phyloP scores from a whole-genome alignment of 2,888 invertebrate genomes.

The Apamea anceps region DNA sequence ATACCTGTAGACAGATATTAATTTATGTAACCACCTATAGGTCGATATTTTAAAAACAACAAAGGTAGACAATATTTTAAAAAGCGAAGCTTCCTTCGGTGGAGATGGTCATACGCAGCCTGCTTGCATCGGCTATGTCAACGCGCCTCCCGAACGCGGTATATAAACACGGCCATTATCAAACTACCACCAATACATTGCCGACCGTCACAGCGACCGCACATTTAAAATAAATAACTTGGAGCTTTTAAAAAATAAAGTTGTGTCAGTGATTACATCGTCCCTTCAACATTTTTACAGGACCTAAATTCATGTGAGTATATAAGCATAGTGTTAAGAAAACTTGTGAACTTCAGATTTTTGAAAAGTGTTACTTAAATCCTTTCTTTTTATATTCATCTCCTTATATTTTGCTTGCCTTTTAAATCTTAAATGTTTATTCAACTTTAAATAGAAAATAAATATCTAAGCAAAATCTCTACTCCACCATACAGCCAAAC shows the following conservation, averaged over 20 bases:
- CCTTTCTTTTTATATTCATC: neutral
- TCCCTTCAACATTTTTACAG: conserved; percentile 74
- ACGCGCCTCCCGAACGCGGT: conserved; percentile 77
- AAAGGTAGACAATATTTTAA: conserved; percentile 62
- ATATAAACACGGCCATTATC: conserved; percentile 86
- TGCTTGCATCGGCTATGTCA: conserved; percentile 79
- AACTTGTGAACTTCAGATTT: conserved; percentile 33
- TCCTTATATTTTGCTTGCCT: neutral
- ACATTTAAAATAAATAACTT: conserved; percentile 77
- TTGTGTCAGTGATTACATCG: conserved; percentile 83
- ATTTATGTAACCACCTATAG: neutral
- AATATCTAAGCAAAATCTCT: conserved; percentile 18
- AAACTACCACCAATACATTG: conserved; percentile 86
- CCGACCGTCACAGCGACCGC: conserved; percentile 85
- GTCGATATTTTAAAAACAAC: conserved; percentile 46
- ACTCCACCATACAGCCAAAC: conserved; percentile 17
- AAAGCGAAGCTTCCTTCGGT: conserved; percentile 70
- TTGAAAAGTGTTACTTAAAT: conserved; percentile 32
- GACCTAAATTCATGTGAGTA: conserved; percentile 86
- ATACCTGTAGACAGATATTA: neutral
- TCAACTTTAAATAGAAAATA: conserved; percentile 3
- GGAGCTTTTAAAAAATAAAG: conserved; percentile 73
- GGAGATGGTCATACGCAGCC: conserved; percentile 78
- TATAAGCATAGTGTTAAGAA: conserved; percentile 52
- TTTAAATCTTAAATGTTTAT: neutral